These are phyloP conservation scores for Eudemis profundana DNA, from an alignment of 2,888 invertebrate genomes.

Conservation along the genomic window DNA sequence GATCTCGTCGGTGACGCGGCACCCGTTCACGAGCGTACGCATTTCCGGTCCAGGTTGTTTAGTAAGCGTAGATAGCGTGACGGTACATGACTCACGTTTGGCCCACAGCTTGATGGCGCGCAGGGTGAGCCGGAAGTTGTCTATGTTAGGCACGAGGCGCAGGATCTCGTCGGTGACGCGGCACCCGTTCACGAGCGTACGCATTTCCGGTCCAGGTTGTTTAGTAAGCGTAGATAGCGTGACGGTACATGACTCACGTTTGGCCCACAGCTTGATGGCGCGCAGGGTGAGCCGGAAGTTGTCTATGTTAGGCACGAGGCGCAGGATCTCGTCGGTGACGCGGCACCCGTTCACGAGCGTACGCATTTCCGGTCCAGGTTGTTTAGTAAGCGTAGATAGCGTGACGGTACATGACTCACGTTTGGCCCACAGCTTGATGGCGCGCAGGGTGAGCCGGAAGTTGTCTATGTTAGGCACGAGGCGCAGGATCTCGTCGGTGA, in stretches of 20 bases:
- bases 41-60: conserved; percentile 86
- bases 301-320: too few relatives aligned
- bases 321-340: too few relatives aligned
- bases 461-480: too few relatives aligned
- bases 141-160: too few relatives aligned
- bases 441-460: conserved; percentile 91
- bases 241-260: conserved; percentile 87
- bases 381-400: too few relatives aligned
- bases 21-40: conserved; percentile 98
- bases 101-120: conserved; percentile 95
- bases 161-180: conserved; percentile 96
- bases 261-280: conserved; percentile 99
- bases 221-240: too few relatives aligned
- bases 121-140: conserved; percentile 89
- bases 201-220: too few relatives aligned
- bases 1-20: conserved; percentile 99
- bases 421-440: conserved; percentile 92
- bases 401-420: too few relatives aligned
- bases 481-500: conserved; percentile 93
- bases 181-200: conserved; percentile 90
- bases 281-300: conserved; percentile 96
- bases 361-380: too few relatives aligned
- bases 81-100: too few relatives aligned
- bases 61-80: background rate
- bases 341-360: too few relatives aligned